Evolutionary conservation across 2,888 invertebrate species (phyloP).

Genomic region (Apotomis betuletana): DNA sequence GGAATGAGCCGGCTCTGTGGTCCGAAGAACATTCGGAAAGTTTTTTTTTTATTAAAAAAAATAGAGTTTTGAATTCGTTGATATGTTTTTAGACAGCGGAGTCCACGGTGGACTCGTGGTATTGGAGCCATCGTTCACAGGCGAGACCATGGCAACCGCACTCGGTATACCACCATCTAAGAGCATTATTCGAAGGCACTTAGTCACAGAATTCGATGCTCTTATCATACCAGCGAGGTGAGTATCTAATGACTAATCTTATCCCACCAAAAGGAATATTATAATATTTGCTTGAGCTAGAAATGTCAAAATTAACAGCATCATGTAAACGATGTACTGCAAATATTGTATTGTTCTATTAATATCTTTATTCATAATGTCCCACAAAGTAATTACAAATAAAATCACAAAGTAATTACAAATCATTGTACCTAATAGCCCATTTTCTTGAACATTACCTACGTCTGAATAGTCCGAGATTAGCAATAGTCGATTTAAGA

Average conservation of each 20-base stretch:
- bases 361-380: slow-evolving; percentile 4
- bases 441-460: slow-evolving; percentile 29
- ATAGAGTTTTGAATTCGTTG: slow-evolving; percentile 10
- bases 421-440: slow-evolving; percentile 23
- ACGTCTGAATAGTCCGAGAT: slow-evolving; percentile 31
- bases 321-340: slow-evolving; percentile 41
- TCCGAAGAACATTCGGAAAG: too few relatives aligned
- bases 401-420: slow-evolving; percentile 5
- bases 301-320: slow-evolving; percentile 31
- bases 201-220: slow-evolving; percentile 95
- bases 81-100: slow-evolving; percentile 88
- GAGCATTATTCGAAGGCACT: slow-evolving; percentile 95
- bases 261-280: slow-evolving; percentile 49
- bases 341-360: slow-evolving; percentile 56
- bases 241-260: slow-evolving; percentile 46
- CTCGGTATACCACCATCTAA: slow-evolving; percentile 96
- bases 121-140: slow-evolving; percentile 95
- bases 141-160: slow-evolving; percentile 97
- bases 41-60: too few relatives aligned
- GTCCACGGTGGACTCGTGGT: slow-evolving; percentile 97
- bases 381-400: slow-evolving; percentile 2
- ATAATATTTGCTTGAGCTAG: slow-evolving; percentile 56
- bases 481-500: slow-evolving; percentile 17
- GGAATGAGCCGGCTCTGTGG: too few relatives aligned
- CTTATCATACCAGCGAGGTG: slow-evolving; percentile 96